Evolutionary conservation across 2,888 invertebrate species (phyloP), one percentile per base, ranked within the genome.

Genomic region (Pseudococcus viburni): DNA sequence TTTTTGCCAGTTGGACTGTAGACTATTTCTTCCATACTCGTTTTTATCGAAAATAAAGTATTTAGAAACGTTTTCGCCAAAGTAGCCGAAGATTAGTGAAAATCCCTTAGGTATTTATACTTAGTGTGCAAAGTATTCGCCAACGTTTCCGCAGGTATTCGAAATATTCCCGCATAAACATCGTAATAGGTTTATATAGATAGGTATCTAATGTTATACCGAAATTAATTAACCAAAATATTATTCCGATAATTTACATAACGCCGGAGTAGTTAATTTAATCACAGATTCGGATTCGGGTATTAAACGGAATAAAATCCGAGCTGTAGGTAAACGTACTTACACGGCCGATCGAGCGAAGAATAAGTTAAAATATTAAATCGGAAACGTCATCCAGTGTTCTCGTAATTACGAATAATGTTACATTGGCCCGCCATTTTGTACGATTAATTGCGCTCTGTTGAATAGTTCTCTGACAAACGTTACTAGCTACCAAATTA

Each of bases 381-480:
- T 86, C 86, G 86, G 59, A 86, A 86, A 86, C 46, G 86, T 86
- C 86, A 86, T 42, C 86, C 73, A 86, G 86, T 86, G 86, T 86
- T 86, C 64, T 68, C 46, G 86, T 86, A 86, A 86, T 86, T 86
- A 86, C 86, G 55, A 86, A 59, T 86, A 86, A 86, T 86, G 86
- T 86, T 86, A 86, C 86, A 68, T 88, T 88, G 46, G 83, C 39
- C 64, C 80, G 88, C 88, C 83, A 88, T 88, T 88, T 88, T 88
- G 88, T 88, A 88, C 88, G 88, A 88, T 88, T 88, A 88, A 88
- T 88, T 88, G 80, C 46, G 83, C 88, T 51, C 77, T 55, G 88
- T 88, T 88, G 88, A 88, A 88, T 88, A 84, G 64, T 88, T 26
- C 55, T 73, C 86, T 73, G 42, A 64, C 86, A 84, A 51, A 84